Conservation (phyloP, 2,888 invertebrate species). For the Pseudanteris insignis region DNA sequence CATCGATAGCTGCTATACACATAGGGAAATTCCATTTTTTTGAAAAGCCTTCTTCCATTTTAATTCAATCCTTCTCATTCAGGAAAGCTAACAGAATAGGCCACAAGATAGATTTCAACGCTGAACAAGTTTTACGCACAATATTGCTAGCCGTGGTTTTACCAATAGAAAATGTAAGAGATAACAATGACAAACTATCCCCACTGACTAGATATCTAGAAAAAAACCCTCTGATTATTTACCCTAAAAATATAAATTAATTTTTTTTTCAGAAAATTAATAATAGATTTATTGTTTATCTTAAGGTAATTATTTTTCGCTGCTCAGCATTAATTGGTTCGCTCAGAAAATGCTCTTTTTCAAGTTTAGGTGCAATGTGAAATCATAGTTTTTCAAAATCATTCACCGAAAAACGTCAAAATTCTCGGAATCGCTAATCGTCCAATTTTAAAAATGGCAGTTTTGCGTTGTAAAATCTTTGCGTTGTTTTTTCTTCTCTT, state of each 20-base stretch:
- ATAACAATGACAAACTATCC: slow-evolving; percentile 2
- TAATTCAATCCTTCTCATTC: background rate
- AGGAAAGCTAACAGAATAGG: slow-evolving; percentile 1
- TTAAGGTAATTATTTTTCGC: slow-evolving; percentile 6
- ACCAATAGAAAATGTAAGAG: slow-evolving; percentile 2
- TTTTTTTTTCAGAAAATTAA: no score
- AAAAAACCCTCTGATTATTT: no score
- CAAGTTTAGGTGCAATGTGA: slow-evolving; percentile 4
- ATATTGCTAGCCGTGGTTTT: slow-evolving; percentile 3
- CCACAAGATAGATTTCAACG: slow-evolving; percentile 2
- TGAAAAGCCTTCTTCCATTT: slow-evolving; percentile 6
- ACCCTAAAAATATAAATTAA: no score
- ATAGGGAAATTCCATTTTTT: slow-evolving; percentile 15
- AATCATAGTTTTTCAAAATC: slow-evolving; percentile 17
- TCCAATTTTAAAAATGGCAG: no score
- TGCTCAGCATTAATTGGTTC: slow-evolving; percentile 7
- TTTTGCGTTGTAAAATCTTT: no score
- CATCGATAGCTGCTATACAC: slow-evolving; percentile 11
- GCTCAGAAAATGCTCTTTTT: slow-evolving; percentile 8
- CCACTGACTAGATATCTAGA: no score
- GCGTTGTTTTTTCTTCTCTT: no score
- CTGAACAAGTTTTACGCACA: slow-evolving; percentile 6
- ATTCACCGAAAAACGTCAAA: slow-evolving; percentile 1
- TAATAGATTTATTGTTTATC: background rate
- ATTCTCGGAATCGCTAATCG: background rate